Evolutionary conservation across 2,113 vertebrate genomes (phyloP).

Genomic region (Gasterosteus nipponicus): DNA sequence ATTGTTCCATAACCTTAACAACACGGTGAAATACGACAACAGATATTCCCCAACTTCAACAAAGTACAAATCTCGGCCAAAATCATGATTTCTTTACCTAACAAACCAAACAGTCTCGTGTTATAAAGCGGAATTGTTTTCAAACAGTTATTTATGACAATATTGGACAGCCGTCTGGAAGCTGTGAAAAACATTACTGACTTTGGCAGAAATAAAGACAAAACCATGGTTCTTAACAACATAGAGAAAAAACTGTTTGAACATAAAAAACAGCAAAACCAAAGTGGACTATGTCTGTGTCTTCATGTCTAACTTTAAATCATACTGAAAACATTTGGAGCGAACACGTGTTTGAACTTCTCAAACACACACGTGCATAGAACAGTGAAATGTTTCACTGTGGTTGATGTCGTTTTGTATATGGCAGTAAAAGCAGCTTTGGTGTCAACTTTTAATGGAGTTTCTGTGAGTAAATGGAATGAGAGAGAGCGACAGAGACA

Average conservation of each 20-base stretch:
- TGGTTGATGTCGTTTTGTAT: conserved; percentile 21
- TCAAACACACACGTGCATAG: not conserved
- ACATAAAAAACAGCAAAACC: not conserved
- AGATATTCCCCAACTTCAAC: not conserved
- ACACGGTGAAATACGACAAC: not conserved
- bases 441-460: conserved; percentile 50
- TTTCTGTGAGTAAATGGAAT: conserved; percentile 20
- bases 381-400: not conserved
- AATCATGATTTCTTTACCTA: not conserved
- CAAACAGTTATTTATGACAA: not conserved
- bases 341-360: not conserved
- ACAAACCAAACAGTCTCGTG: not conserved
- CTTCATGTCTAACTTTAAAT: not conserved
- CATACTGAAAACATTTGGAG: not conserved
- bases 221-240: not conserved
- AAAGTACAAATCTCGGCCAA: not conserved
- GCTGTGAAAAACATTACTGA: not conserved
- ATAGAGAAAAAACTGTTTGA: not conserved
- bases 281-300: not conserved
- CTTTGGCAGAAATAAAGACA: not conserved
- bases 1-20: too few species aligned
- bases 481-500: conserved; percentile 11
- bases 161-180: not conserved
- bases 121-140: not conserved
- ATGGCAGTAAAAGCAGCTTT: not conserved